Conservation (phyloP, 2,797 vertebrate species). For the Champsocephalus esox region DNA sequence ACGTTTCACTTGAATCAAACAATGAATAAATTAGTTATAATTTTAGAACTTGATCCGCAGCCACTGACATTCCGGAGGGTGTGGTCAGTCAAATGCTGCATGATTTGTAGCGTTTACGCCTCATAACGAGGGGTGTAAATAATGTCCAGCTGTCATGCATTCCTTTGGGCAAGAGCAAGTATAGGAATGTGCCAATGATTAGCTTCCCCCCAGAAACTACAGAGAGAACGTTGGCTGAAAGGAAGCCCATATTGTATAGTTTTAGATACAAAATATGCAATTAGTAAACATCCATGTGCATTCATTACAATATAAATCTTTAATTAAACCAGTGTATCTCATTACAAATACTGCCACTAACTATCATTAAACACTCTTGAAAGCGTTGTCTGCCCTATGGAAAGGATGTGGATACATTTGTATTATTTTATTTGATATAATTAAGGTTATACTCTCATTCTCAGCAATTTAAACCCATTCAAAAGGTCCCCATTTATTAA, state of each 20-base stretch:
- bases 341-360: no score
- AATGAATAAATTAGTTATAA: conserved; percentile 5
- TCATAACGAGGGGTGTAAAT: neutral
- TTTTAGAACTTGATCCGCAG: neutral
- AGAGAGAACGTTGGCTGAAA: neutral
- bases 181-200: neutral
- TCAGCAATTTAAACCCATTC: no score
- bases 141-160: neutral
- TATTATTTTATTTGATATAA: no score
- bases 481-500: no score
- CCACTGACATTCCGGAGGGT: conserved; percentile 43
- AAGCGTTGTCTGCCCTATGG: no score
- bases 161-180: neutral
- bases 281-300: neutral
- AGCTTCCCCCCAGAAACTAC: neutral
- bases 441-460: no score
- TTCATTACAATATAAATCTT: no score
- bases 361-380: no score
- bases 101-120: conserved; percentile 28
- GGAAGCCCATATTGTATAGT: neutral
- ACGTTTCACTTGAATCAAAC: neutral
- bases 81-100: conserved; percentile 59
- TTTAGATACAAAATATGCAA: neutral
- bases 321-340: no score
- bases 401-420: no score